A percentile compares a stretch with the other conserved stretches of the same genome.
phyloP scores from a whole-genome alignment of 2,888 invertebrate species.

The Myopa tessellatipennis region DNA sequence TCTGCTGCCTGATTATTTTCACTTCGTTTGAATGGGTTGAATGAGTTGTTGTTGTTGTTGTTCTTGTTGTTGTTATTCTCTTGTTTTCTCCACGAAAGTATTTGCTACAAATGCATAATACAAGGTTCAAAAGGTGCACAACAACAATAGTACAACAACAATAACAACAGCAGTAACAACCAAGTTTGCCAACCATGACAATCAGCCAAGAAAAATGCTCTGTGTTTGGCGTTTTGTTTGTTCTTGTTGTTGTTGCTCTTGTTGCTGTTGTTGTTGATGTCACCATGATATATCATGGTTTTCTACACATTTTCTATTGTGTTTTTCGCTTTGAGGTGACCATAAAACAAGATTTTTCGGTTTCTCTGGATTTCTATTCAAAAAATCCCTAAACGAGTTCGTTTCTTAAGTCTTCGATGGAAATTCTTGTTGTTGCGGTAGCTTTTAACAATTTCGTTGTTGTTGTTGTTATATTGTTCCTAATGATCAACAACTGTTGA shows the following conservation, averaged over 20 bases:
- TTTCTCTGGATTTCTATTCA: background rate
- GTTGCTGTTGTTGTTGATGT: background rate
- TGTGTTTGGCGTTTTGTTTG: background rate
- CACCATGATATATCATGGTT: too few relatives aligned
- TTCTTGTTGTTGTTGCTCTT: background rate
- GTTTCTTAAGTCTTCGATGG: background rate
- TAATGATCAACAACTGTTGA: too few relatives aligned
- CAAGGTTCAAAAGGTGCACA: background rate
- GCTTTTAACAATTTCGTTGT: background rate
- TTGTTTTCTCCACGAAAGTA: conserved; percentile 2
- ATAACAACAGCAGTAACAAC: background rate
- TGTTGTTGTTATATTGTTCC: too few relatives aligned
- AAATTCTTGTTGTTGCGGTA: background rate
- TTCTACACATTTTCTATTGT: background rate
- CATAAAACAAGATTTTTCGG: background rate
- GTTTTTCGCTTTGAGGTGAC: background rate
- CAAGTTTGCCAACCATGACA: background rate
- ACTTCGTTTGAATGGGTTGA: background rate
- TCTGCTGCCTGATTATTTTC: background rate
- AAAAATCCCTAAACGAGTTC: background rate
- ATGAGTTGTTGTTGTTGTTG: conserved; percentile 6
- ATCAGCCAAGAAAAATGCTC: too few relatives aligned
- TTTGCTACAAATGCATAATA: conserved; percentile 19
- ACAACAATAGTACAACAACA: too few relatives aligned
- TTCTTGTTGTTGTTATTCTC: conserved; percentile 13